phyloP scores from a whole-genome alignment of 2,888 invertebrate species.

The Seira ritae region DNA sequence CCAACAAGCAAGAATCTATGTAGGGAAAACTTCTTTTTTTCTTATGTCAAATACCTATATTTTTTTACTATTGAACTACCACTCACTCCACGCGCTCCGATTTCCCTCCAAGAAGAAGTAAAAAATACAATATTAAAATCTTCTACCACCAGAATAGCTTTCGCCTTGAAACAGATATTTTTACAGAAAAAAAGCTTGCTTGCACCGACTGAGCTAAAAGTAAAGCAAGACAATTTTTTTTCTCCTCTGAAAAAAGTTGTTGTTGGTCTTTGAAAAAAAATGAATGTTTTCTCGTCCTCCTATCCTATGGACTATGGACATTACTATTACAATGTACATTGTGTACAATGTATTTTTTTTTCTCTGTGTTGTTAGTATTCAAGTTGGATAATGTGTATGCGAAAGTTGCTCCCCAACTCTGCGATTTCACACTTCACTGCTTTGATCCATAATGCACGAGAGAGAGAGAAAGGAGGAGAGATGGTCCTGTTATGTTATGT shows the following conservation, averaged over 20 bases:
- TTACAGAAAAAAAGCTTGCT: background rate
- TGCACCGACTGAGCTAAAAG: too few species aligned
- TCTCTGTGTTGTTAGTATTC: slow-evolving; percentile 28
- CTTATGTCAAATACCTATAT: background rate
- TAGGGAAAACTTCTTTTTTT: slow-evolving; percentile 49
- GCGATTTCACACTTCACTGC: slow-evolving; percentile 74
- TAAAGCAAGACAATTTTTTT: background rate
- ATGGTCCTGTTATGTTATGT: slow-evolving; percentile 28
- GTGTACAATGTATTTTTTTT: slow-evolving; percentile 27
- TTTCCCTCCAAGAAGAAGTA: background rate
- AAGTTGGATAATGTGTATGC: slow-evolving; percentile 59
- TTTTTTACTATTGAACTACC: too few species aligned
- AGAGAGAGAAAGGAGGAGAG: slow-evolving; percentile 28
- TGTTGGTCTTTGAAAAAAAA: background rate
- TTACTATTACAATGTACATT: too few species aligned
- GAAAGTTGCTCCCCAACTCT: slow-evolving; percentile 71
- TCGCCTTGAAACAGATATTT: slow-evolving; percentile 8
- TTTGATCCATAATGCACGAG: slow-evolving; percentile 74
- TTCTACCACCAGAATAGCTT: background rate
- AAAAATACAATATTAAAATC: slow-evolving; percentile 1
- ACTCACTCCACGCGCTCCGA: background rate
- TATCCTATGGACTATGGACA: background rate
- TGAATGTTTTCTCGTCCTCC: background rate
- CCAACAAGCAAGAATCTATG: slow-evolving; percentile 21
- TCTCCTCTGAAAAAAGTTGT: background rate